Evolutionary conservation across 2,797 vertebrate species (phyloP).

Genomic region (Hippoglossus hippoglossus): DNA sequence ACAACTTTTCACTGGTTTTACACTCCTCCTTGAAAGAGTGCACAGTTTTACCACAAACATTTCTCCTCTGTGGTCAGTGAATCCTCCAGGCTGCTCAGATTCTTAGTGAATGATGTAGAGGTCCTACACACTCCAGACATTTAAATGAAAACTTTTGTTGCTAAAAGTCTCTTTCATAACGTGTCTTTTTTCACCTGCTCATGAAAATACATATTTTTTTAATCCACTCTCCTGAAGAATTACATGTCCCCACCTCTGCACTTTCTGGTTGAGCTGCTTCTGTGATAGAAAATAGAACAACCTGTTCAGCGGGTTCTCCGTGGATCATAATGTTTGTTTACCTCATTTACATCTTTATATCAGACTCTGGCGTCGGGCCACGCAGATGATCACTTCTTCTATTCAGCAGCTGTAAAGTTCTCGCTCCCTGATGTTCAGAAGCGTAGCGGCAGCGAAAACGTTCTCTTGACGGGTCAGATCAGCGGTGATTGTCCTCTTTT

Average conservation of each 20-base stretch:
- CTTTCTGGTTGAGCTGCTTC: not conserved
- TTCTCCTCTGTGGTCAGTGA: not conserved
- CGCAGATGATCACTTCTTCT: slow-evolving; percentile 32
- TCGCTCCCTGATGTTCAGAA: slow-evolving; percentile 48
- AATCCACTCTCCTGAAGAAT: too few relatives aligned
- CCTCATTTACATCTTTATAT: slow-evolving; percentile 44
- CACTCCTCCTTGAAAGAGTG: slow-evolving; percentile 15
- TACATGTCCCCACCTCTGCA: not conserved
- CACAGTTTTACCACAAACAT: slow-evolving; percentile 18
- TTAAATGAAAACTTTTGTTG: not conserved
- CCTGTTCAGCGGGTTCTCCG: slow-evolving; percentile 3
- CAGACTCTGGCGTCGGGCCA: slow-evolving; percentile 4
- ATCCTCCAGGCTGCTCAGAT: slow-evolving; percentile 6
- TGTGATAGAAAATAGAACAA: not conserved
- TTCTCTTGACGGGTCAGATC: slow-evolving; percentile 40
- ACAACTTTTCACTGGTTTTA: not conserved
- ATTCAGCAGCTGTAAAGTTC: slow-evolving; percentile 48
- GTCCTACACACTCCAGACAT: not conserved
- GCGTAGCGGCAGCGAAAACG: slow-evolving; percentile 44
- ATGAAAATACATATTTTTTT: not conserved
- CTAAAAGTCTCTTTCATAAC: not conserved
- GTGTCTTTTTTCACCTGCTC: not conserved
- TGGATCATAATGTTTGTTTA: slow-evolving; percentile 26
- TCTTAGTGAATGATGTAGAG: not conserved
- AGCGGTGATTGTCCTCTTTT: slow-evolving; percentile 48